These are phyloP conservation scores for Mesocricetus auratus DNA, from an alignment of 2,113 vertebrate genomes.

Conservation along the genomic window DNA sequence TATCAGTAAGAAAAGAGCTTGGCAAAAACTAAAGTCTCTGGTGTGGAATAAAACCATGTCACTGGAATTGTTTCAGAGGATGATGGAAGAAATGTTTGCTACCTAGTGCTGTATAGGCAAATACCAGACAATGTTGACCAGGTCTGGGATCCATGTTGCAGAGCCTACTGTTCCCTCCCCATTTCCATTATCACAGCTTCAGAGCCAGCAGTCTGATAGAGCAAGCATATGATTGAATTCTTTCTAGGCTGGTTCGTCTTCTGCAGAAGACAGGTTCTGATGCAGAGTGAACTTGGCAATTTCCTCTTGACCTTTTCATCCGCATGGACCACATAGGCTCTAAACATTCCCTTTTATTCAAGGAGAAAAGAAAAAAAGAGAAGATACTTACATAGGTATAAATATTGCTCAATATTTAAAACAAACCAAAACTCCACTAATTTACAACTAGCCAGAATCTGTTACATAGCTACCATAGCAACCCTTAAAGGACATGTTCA, in stretches of 20 bases:
- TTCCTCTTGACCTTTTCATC: neutral
- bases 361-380: constrained; percentile 51
- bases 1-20: neutral
- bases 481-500: constrained; percentile 54
- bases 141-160: neutral
- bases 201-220: no score
- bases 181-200: neutral
- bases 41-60: neutral
- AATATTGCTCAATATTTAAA: constrained; percentile 54
- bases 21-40: neutral
- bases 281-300: neutral
- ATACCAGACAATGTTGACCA: no score
- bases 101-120: no score
- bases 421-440: neutral
- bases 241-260: neutral
- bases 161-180: neutral
- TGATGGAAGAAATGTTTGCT: neutral
- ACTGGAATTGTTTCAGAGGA: neutral
- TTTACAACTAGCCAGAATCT: constrained; percentile 72
- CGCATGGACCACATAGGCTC: neutral
- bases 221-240: rapidly evolving
- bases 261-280: neutral
- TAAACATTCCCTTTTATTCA: constrained; percentile 36
- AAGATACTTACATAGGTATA: constrained; percentile 47
- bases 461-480: constrained; percentile 72